These are phyloP conservation scores for Netelia melanura DNA, from an alignment of 2,888 invertebrate genomes.

Conservation along the genomic window DNA sequence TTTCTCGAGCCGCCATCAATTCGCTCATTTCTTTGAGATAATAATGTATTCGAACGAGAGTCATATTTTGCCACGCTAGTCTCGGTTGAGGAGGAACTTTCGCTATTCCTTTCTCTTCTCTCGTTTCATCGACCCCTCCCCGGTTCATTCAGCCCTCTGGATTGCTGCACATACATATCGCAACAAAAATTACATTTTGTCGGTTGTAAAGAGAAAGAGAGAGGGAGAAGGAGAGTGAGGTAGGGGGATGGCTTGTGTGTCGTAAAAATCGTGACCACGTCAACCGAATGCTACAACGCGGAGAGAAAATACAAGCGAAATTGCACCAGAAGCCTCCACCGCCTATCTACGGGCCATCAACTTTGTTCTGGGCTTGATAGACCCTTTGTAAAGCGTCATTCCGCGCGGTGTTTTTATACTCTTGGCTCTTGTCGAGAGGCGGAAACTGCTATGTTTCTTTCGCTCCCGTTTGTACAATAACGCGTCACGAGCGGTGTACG, in stretches of 20 bases:
- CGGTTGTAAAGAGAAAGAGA: conserved; percentile 79
- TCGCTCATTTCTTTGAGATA: neutral
- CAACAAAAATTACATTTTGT: conserved; percentile 82
- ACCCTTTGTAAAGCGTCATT: conserved; percentile 83
- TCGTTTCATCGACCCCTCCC: conserved; percentile 13
- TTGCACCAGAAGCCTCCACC: conserved; percentile 77
- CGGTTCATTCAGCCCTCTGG: conserved; percentile 10
- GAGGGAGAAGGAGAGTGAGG: conserved; percentile 43
- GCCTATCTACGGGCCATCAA: conserved; percentile 81
- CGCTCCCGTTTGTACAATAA: neutral
- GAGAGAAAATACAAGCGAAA: conserved; percentile 73
- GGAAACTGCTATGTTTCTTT: conserved; percentile 67
- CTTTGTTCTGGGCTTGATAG: conserved; percentile 82
- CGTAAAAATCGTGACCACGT: conserved; percentile 83
- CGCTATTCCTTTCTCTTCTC: conserved; percentile 39
- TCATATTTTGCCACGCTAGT: conserved; percentile 18
- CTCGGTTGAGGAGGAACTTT: conserved; percentile 6
- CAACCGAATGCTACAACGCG: conserved; percentile 68
- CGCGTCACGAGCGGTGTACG: conserved; percentile 38
- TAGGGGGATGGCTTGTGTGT: conserved; percentile 66
- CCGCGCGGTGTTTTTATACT: conserved; percentile 79
- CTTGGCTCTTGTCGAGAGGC: conserved; percentile 71
- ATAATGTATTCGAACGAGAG: conserved; percentile 47
- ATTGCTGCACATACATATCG: conserved; percentile 74
- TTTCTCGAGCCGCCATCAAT: neutral